Conservation (phyloP, 2,797 vertebrate species). For the Antennarius maculatus region DNA sequence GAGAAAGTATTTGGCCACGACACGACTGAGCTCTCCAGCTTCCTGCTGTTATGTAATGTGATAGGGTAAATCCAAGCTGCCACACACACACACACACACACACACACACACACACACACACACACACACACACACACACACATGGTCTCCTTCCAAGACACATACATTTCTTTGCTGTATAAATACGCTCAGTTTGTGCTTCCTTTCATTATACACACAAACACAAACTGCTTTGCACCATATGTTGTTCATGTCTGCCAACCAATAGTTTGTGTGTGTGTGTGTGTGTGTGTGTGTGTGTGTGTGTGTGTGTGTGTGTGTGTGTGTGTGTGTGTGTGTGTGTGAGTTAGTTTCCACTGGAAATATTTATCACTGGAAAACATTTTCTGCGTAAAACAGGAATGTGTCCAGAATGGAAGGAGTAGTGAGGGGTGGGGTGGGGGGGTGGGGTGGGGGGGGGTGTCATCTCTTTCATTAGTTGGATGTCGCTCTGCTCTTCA, state of each 20-base stretch:
- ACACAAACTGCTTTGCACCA: conserved; percentile 77
- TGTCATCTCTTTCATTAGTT: not conserved
- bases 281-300: not conserved
- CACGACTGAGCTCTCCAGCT: conserved; percentile 72
- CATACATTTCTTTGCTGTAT: conserved; percentile 53
- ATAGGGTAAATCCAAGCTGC: conserved; percentile 79
- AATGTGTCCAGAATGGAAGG: conserved; percentile 41
- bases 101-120: conserved; percentile 61
- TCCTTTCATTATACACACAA: conserved; percentile 61
- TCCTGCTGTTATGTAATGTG: conserved; percentile 84
- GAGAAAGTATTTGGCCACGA: conserved; percentile 75
- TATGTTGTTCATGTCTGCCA: conserved; percentile 78
- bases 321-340: not conserved
- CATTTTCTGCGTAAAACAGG: conserved; percentile 59
- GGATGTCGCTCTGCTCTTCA: not conserved
- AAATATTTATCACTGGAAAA: conserved; percentile 45
- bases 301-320: too few species aligned
- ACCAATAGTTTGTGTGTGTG: conserved; percentile 45
- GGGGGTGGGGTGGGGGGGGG: too few species aligned
- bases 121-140: conserved; percentile 39
- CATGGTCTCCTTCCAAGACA: conserved; percentile 64
- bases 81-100: conserved; percentile 20
- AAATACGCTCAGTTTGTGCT: conserved; percentile 74
- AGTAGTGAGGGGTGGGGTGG: not conserved
- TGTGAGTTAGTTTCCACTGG: conserved; percentile 17